phyloP scores from a whole-genome alignment of 2,888 invertebrate species.

The Dermolepida albohirtum region DNA sequence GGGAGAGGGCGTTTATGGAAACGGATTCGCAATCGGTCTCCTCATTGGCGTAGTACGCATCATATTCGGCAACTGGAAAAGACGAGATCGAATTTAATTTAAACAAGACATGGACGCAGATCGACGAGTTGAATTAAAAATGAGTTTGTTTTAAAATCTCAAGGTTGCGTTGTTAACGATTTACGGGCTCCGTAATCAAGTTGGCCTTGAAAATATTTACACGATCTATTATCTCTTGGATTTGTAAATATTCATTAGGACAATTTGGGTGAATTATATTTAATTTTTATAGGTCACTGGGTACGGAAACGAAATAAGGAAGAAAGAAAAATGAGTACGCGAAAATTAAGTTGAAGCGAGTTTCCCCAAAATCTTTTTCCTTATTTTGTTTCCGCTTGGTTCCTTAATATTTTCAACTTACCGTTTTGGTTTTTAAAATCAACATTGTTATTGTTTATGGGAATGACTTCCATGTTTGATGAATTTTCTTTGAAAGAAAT shows the following conservation, averaged over 20 bases:
- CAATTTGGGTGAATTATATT: too few species aligned
- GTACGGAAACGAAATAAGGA: too few species aligned
- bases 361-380: too few species aligned
- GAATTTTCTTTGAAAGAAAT: constrained; percentile 48
- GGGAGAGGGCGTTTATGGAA: constrained; percentile 77
- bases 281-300: too few species aligned
- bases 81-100: constrained; percentile 43
- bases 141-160: too few species aligned
- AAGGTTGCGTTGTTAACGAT: background rate
- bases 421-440: constrained; percentile 60
- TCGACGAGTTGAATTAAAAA: too few species aligned
- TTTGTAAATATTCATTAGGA: too few species aligned
- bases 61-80: constrained; percentile 63
- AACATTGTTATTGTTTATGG: constrained; percentile 54
- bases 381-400: background rate
- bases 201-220: constrained; percentile 19
- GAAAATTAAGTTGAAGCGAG: too few species aligned
- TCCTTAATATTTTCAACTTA: constrained; percentile 49
- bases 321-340: too few species aligned
- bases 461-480: constrained; percentile 58
- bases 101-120: too few species aligned
- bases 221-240: too few species aligned
- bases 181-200: constrained; percentile 22
- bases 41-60: constrained; percentile 57
- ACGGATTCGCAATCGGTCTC: constrained; percentile 64